These are phyloP conservation scores for Piscicola geometra DNA, from an alignment of 2,888 invertebrate genomes.

Conservation along the genomic window DNA sequence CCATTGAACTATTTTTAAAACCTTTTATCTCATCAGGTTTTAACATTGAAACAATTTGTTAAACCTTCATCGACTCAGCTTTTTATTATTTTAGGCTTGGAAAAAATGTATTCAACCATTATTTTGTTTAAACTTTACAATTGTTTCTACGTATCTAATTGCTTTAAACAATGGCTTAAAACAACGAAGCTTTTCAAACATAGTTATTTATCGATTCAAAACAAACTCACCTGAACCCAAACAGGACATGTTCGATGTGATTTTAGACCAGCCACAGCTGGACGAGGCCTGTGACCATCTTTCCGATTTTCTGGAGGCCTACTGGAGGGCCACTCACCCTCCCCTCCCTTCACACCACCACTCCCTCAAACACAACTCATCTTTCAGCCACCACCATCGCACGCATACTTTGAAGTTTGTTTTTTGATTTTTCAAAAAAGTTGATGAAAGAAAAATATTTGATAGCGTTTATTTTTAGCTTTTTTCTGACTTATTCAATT, in stretches of 20 bases:
- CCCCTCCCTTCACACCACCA: slow-evolving; percentile 26
- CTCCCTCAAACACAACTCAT: slow-evolving; percentile 5
- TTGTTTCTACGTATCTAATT: no score
- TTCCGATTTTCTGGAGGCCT: slow-evolving; percentile 93
- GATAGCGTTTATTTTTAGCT: background rate
- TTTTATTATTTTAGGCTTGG: no score
- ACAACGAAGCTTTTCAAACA: no score
- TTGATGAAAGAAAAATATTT: background rate
- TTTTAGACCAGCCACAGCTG: slow-evolving; percentile 96
- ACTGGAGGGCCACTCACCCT: slow-evolving; percentile 97
- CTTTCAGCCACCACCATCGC: slow-evolving; percentile 1
- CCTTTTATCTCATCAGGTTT: no score
- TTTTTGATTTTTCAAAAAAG: background rate
- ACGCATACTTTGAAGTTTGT: background rate
- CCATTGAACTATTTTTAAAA: no score
- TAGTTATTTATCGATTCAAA: no score
- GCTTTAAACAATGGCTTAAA: no score
- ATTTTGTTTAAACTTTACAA: no score
- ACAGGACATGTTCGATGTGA: slow-evolving; percentile 94
- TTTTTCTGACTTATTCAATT: background rate
- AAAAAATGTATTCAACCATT: no score
- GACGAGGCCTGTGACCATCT: slow-evolving; percentile 99
- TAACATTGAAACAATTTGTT: no score
- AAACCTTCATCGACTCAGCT: no score
- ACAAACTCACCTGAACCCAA: no score